phyloP scores from a whole-genome alignment of 2,797 vertebrate species.

The Myotis vivesi region DNA sequence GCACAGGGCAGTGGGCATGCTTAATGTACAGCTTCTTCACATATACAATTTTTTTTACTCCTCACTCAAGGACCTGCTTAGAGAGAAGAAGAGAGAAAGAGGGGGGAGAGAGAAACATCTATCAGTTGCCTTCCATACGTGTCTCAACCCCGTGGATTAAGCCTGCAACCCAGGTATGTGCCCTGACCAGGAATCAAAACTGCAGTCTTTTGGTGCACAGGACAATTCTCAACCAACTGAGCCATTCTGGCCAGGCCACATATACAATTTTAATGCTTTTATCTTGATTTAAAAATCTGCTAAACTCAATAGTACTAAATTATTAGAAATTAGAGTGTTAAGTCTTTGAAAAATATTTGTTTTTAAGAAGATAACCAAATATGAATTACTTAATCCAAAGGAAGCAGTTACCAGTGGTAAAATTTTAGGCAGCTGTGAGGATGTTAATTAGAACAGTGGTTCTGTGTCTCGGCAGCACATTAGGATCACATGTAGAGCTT shows the following conservation, averaged over 20 bases:
- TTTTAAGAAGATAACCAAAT: not conserved
- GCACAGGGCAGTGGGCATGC: not conserved
- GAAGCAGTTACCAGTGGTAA: not conserved
- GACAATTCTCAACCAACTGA: too few relatives aligned
- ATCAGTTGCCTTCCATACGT: too few relatives aligned
- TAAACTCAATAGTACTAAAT: constrained; percentile 6
- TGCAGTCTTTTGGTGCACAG: too few relatives aligned
- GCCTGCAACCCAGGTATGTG: too few relatives aligned
- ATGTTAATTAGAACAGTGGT: not conserved
- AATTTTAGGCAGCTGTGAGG: not conserved
- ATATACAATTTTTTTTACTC: too few relatives aligned
- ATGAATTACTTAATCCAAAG: constrained; percentile 13
- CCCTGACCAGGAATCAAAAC: too few relatives aligned
- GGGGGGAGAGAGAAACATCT: too few relatives aligned
- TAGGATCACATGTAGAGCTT: not conserved
- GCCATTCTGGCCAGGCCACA: too few relatives aligned
- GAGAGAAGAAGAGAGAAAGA: too few relatives aligned
- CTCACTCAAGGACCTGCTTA: too few relatives aligned
- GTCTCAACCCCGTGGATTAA: too few relatives aligned
- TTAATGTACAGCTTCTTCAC: not conserved
- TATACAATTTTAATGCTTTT: not conserved
- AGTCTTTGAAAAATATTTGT: not conserved
- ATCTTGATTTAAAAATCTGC: constrained; percentile 3
- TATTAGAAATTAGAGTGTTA: not conserved
- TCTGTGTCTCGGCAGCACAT: not conserved